phyloP scores from a whole-genome alignment of 2,113 vertebrate genomes.

The Gadus chalcogrammus region DNA sequence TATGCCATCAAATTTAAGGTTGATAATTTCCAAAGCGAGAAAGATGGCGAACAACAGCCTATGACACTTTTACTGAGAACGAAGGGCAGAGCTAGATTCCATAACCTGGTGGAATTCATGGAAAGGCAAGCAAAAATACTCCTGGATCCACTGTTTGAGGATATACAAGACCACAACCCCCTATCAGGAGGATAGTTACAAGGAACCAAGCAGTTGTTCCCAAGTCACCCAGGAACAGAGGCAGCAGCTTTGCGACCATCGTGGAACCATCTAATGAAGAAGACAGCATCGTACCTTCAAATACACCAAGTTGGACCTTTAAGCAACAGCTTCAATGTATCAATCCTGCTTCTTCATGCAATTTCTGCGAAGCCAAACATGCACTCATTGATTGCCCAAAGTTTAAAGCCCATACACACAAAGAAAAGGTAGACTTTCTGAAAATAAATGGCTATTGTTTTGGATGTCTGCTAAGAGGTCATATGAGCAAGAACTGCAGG shows the following conservation, averaged over 20 bases:
- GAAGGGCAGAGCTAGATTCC: not conserved
- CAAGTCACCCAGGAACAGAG: too few relatives aligned
- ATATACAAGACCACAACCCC: not conserved
- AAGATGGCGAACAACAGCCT: conserved; percentile 4
- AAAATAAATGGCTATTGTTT: not conserved
- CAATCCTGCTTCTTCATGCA: too few relatives aligned
- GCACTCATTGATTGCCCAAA: too few relatives aligned
- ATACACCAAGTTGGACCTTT: too few relatives aligned
- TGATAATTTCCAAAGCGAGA: conserved; percentile 5
- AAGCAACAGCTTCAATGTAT: too few relatives aligned
- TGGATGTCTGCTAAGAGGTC: not conserved
- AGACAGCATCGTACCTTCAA: too few relatives aligned
- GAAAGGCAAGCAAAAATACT: not conserved
- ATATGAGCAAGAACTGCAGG: not conserved
- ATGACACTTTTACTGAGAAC: too few relatives aligned
- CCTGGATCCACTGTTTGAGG: not conserved
- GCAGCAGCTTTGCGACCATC: too few relatives aligned
- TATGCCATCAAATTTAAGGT: conserved; percentile 6
- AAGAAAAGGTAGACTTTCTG: not conserved
- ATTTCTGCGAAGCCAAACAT: too few relatives aligned
- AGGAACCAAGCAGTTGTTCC: too few relatives aligned
- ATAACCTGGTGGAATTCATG: not conserved
- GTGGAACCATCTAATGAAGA: not conserved
- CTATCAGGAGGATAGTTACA: too few relatives aligned
- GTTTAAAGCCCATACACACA: not conserved